Evolutionary conservation across 2,797 vertebrate species (phyloP).

Genomic region (Periparus ater): DNA sequence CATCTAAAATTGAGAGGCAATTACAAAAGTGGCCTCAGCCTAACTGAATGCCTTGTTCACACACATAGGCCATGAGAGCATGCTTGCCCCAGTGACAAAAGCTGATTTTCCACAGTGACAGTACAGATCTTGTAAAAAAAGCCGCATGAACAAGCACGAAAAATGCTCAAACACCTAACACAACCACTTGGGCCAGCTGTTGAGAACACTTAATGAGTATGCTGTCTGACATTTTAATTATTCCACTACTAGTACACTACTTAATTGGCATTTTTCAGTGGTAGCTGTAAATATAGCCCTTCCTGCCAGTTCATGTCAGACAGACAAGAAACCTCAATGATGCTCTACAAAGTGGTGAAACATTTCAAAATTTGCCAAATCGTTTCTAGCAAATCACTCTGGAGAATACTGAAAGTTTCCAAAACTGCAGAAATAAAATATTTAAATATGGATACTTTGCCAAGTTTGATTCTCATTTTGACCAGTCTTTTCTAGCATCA

Average conservation of each 20-base stretch:
- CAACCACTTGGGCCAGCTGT: neutral
- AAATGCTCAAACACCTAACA: neutral
- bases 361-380: neutral
- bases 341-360: neutral
- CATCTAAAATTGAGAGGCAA: neutral
- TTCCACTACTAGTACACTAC: neutral
- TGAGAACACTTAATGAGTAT: neutral
- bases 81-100: neutral
- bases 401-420: neutral
- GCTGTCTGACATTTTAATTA: conserved; percentile 1
- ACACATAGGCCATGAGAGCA: rapidly evolving
- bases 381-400: neutral
- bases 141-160: neutral
- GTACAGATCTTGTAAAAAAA: neutral
- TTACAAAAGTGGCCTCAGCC: neutral
- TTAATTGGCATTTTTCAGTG: conserved; percentile 16
- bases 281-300: neutral
- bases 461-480: neutral
- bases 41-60: neutral
- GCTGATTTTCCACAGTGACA: neutral
- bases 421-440: neutral
- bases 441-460: neutral
- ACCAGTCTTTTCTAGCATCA: neutral
- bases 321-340: neutral
- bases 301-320: neutral